Evolutionary conservation across 1,140 invertebrate genomes (phyloP), one percentile per base, ranked within the genome.

Genomic region (Plectrocnemia conspersa): DNA sequence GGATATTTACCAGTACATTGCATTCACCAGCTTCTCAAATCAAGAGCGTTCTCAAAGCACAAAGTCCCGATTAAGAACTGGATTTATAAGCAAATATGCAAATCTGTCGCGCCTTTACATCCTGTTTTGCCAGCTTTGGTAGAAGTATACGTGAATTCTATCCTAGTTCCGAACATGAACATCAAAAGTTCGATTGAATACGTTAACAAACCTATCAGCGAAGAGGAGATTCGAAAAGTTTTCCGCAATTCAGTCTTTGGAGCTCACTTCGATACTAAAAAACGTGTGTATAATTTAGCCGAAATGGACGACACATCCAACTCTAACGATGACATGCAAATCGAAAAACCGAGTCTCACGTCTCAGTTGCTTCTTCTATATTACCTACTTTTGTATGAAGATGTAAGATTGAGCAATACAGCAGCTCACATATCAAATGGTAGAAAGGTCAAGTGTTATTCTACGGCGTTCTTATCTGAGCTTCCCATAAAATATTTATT

Each of bases 1-100:
- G 94, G 95, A 15, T 98, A 96, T 74, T 71, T 99, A 49, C 95
- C 95, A 0, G 90, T 98, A 19, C 95, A 99, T 71, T 98, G 95
- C 68, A 96, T 99, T 54, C 93, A 97, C 70, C 95, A 98, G 65
- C 71, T 98, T 11, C 74, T 99, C 0, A 96, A 97, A 69, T 96
- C 91, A 21, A 74, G 94, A 64, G 91, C 93, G 3, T 98, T 98
- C 67, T 91, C 93, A 0, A 97, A 97, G 73, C 89, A 99, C 66
- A 91, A 92, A 69, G 93, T 93, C 0, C 88, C 89, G 0, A 93
- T 94, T 4, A 93, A 93, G 76, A 87, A 89, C 62, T 97, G 93
- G 93, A 95, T 97, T 46, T 96, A 93, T 63, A 82, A 85, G 57
- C 95, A 98, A 76, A 89, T 98, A 35, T 91, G 90, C 63, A 83